These are phyloP conservation scores for Phthorimaea operculella DNA, from an alignment of 1,140 invertebrate genomes.

Conservation along the genomic window DNA sequence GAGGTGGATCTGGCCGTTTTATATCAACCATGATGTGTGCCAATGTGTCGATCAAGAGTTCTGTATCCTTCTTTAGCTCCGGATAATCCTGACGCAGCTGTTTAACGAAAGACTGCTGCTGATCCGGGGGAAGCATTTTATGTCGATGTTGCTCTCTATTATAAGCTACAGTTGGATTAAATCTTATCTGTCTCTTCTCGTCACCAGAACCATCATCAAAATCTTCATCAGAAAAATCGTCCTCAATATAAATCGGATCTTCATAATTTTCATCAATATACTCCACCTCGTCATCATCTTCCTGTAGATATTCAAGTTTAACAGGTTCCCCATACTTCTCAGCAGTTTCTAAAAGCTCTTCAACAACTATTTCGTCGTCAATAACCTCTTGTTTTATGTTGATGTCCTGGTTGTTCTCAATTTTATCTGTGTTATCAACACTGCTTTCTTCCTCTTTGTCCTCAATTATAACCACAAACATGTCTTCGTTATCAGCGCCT, in stretches of 20 bases:
- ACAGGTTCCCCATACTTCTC: conserved; percentile 20
- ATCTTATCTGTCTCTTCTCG: neutral
- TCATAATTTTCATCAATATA: conserved; percentile 14
- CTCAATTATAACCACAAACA: conserved; percentile 45
- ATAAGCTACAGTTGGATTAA: neutral
- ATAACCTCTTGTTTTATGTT: conserved; percentile 27
- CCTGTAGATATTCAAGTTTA: neutral
- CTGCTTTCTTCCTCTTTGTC: conserved; percentile 23
- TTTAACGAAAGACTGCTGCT: conserved; percentile 39
- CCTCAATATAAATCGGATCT: neutral
- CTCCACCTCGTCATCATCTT: neutral
- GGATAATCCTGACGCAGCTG: conserved; percentile 35
- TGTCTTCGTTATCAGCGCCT: conserved; percentile 31
- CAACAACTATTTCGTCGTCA: conserved; percentile 21
- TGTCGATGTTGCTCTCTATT: conserved; percentile 13
- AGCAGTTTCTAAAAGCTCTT: conserved; percentile 20
- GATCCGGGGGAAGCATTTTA: conserved; percentile 19
- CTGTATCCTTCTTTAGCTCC: conserved; percentile 29
- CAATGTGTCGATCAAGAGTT: conserved; percentile 31
- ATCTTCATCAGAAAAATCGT: neutral
- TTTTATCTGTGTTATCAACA: neutral
- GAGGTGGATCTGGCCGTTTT: conserved; percentile 35
- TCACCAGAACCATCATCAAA: neutral
- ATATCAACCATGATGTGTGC: conserved; percentile 40
- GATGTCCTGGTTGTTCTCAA: conserved; percentile 4